Conservation (phyloP, 2,797 vertebrate species). For the Mycteria americana region DNA sequence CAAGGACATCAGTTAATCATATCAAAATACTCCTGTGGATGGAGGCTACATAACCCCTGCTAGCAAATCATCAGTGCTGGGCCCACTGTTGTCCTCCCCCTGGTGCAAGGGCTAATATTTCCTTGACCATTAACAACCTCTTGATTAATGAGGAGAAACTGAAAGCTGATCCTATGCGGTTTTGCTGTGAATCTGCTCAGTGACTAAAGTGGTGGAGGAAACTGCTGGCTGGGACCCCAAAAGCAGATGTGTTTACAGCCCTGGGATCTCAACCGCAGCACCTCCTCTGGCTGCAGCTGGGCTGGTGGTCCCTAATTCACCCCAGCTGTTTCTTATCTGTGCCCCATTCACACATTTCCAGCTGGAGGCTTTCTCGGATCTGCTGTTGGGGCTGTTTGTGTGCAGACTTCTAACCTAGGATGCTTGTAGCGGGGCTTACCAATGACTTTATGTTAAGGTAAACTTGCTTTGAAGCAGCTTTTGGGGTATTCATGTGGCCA, state of each 20-base stretch:
- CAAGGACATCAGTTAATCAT: background rate
- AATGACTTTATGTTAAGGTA: accelerated
- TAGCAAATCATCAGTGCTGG: background rate
- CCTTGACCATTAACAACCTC: background rate
- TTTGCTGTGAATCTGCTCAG: background rate
- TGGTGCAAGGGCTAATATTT: background rate
- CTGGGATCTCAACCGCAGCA: background rate
- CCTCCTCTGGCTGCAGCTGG: background rate
- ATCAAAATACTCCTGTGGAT: background rate
- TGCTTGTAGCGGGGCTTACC: background rate
- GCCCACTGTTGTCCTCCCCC: background rate
- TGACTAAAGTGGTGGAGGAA: background rate
- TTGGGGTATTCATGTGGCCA: background rate
- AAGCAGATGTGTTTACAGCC: conserved; percentile 1
- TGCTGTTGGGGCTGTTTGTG: background rate
- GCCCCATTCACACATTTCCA: background rate
- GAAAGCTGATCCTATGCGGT: background rate
- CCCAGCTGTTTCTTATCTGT: background rate
- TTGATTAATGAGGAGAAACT: background rate
- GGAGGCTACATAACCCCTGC: background rate
- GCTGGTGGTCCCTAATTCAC: background rate
- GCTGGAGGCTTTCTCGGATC: background rate
- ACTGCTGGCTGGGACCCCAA: background rate
- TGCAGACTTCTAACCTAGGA: accelerated
- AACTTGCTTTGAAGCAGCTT: background rate